These are phyloP conservation scores for Falco peregrinus DNA, from an alignment of 2,797 vertebrate genomes.

Conservation along the genomic window DNA sequence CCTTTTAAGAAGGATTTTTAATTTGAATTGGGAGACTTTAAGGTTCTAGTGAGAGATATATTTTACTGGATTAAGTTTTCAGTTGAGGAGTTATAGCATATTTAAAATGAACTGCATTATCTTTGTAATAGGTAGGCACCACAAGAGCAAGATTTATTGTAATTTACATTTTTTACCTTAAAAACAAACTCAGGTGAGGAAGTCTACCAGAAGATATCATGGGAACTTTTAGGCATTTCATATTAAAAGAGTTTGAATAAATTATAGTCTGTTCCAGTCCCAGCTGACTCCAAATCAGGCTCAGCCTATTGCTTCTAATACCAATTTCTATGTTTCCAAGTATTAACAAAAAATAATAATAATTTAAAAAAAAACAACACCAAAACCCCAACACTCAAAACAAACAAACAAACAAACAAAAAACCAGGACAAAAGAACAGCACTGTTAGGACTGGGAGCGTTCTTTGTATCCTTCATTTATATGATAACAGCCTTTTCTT, in stretches of 20 bases:
- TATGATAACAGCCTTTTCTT: not conserved
- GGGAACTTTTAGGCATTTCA: not conserved
- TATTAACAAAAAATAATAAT: not conserved
- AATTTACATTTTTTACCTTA: conserved; percentile 29
- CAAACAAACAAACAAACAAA: not conserved
- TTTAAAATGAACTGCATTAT: conserved; percentile 12
- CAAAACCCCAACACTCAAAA: too few relatives aligned
- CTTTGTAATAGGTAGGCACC: not conserved
- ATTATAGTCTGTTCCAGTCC: not conserved
- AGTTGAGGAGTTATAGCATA: not conserved
- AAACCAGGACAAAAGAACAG: not conserved
- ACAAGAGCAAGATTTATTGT: not conserved
- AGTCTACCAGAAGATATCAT: not conserved
- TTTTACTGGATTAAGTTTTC: conserved; percentile 63
- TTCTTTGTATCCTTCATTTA: not conserved
- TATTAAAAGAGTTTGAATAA: not conserved
- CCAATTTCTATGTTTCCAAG: not conserved
- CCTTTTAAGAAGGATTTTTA: not conserved
- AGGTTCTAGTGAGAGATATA: conserved; percentile 26
- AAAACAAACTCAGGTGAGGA: not conserved
- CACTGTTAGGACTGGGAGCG: not conserved
- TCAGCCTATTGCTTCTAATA: not conserved
- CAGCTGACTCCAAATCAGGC: not conserved
- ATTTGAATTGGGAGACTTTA: conserved; percentile 53
- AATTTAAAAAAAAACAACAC: too few relatives aligned